Conservation (phyloP, 2,797 vertebrate genomes). For the Oreonectes daqikongensis region DNA sequence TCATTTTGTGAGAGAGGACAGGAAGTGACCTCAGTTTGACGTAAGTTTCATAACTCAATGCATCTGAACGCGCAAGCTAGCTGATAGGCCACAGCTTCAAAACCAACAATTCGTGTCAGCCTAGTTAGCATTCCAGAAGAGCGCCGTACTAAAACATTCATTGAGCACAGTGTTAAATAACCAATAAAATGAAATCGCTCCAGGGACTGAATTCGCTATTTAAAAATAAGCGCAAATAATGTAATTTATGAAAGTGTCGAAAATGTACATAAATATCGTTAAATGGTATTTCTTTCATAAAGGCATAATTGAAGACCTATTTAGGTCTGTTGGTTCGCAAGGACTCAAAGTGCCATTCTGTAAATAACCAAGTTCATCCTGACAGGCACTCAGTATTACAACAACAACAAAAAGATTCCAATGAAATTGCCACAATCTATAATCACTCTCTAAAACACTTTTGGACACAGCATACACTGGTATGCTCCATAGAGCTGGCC, state of each 20-base stretch:
- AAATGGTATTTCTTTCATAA: conserved; percentile 3
- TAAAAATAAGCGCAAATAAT: not conserved
- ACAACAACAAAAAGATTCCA: not conserved
- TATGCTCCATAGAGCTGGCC: not conserved
- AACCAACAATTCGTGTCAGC: not conserved
- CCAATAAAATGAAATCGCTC: conserved; percentile 4
- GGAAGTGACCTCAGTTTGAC: not conserved
- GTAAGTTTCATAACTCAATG: not conserved
- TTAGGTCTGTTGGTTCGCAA: not conserved
- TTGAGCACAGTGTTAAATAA: conserved; percentile 16
- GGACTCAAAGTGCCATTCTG: not conserved
- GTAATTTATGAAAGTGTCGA: not conserved
- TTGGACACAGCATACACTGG: not conserved
- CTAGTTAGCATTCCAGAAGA: conserved; percentile 9
- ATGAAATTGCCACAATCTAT: not conserved
- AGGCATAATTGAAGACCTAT: not conserved
- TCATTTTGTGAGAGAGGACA: not conserved
- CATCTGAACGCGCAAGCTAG: too few relatives aligned
- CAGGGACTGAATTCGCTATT: not conserved
- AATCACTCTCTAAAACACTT: not conserved
- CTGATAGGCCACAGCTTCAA: not conserved
- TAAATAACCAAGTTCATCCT: not conserved
- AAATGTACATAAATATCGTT: not conserved
- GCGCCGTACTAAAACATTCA: conserved; percentile 1
- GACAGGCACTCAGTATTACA: not conserved